phyloP scores from a whole-genome alignment of 2,797 vertebrate species.

The Zalophus californianus region DNA sequence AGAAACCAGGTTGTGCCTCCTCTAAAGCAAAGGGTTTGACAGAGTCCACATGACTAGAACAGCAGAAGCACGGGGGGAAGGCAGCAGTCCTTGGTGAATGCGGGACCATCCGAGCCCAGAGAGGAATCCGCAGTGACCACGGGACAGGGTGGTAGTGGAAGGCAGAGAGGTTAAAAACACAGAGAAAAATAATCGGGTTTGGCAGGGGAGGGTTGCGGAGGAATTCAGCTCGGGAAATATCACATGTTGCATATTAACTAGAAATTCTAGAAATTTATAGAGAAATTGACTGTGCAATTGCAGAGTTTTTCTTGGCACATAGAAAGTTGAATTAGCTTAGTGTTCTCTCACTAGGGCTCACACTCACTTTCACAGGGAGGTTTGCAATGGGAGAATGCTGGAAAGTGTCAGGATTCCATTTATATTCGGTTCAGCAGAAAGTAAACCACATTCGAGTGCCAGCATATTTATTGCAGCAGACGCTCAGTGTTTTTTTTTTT shows the following conservation, averaged over 20 bases:
- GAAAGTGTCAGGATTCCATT: conserved; percentile 52
- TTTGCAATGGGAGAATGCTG: conserved; percentile 19
- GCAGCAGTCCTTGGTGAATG: background rate
- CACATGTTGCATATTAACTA: background rate
- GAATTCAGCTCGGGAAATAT: conserved; percentile 28
- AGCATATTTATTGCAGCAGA: background rate
- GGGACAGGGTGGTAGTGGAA: background rate
- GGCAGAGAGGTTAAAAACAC: background rate
- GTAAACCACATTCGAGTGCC: background rate
- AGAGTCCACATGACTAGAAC: background rate
- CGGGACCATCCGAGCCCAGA: background rate
- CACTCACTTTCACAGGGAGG: conserved; percentile 50
- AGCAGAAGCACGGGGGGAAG: background rate
- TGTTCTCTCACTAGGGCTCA: conserved; percentile 48
- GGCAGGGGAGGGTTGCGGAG: background rate
- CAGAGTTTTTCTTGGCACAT: conserved; percentile 64
- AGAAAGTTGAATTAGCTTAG: conserved; percentile 53
- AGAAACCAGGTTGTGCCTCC: background rate
- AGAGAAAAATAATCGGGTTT: background rate
- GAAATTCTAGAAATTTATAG: conserved; percentile 61
- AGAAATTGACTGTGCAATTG: conserved; percentile 42
- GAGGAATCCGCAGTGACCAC: background rate
- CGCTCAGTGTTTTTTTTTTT: background rate
- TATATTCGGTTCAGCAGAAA: conserved; percentile 9
- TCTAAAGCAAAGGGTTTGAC: background rate